These are phyloP conservation scores for Coecobrya sp. DNA, from an alignment of 2,888 invertebrate genomes.

Conservation along the genomic window DNA sequence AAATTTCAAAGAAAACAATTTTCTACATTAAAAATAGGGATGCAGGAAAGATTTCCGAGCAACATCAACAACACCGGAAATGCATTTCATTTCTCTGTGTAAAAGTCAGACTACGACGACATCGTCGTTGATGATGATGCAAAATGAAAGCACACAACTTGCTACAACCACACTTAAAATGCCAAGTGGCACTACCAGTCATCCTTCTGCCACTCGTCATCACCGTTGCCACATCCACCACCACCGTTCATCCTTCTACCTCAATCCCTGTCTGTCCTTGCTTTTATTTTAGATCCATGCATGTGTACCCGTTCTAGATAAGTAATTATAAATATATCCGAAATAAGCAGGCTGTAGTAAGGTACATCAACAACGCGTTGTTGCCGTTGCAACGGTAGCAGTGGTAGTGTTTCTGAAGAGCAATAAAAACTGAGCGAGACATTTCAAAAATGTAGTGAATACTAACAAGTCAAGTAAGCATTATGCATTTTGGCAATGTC, in stretches of 20 bases:
- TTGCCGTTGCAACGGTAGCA: too few species aligned
- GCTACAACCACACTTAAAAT: constrained; percentile 35
- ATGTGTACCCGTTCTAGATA: too few species aligned
- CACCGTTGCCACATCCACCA: neutral
- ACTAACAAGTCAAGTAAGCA: constrained; percentile 8
- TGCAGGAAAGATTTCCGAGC: neutral
- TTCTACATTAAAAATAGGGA: neutral
- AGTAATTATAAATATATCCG: neutral
- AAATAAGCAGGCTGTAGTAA: neutral
- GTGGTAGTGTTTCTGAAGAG: neutral
- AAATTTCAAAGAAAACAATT: neutral
- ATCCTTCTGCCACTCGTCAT: neutral
- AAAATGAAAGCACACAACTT: constrained; percentile 44
- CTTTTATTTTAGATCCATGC: too few species aligned
- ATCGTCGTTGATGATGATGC: neutral
- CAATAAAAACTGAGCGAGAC: neutral
- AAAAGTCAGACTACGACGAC: neutral
- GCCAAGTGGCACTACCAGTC: constrained; percentile 13
- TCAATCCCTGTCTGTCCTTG: too few species aligned
- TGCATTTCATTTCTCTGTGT: constrained; percentile 54
- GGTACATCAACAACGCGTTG: neutral
- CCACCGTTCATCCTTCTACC: neutral
- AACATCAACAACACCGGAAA: constrained; percentile 59
- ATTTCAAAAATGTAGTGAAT: constrained; percentile 15
- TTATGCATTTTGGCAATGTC: neutral